Evolutionary conservation across 2,888 invertebrate species (phyloP).

Genomic region (Loripinus fragilis): DNA sequence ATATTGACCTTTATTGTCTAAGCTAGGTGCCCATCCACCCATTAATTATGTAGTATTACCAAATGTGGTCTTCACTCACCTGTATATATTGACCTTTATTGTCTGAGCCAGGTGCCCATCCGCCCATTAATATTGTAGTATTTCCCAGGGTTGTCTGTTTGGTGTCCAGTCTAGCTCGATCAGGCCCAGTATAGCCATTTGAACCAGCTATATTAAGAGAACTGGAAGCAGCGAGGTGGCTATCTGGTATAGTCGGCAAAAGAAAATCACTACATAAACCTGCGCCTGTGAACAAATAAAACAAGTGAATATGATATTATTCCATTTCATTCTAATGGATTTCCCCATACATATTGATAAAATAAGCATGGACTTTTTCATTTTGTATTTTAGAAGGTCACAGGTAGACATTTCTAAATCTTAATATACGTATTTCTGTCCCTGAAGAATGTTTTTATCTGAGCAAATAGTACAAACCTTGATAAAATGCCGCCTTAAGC

Average conservation of each 20-base stretch:
- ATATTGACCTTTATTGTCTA: constrained; percentile 42
- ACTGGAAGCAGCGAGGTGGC: constrained; percentile 53
- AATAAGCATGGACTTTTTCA: too few species aligned
- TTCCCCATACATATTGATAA: too few species aligned
- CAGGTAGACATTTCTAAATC: too few species aligned
- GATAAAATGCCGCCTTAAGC: too few species aligned
- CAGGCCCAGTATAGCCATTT: constrained; percentile 28
- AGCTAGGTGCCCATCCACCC: constrained; percentile 55
- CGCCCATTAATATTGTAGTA: constrained; percentile 51
- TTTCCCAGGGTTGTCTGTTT: constrained; percentile 41
- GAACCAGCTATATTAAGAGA: constrained; percentile 15
- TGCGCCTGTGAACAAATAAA: not conserved
- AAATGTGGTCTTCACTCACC: constrained; percentile 30
- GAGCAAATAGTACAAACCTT: too few species aligned
- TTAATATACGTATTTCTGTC: too few species aligned
- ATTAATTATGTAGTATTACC: constrained; percentile 48
- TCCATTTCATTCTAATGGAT: too few species aligned
- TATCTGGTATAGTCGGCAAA: constrained; percentile 45
- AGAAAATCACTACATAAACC: constrained; percentile 43
- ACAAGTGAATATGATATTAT: too few species aligned
- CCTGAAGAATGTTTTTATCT: too few species aligned
- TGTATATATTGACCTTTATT: constrained; percentile 50
- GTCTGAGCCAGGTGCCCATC: constrained; percentile 52
- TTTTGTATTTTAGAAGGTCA: too few species aligned
- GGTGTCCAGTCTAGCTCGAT: constrained; percentile 50